These are phyloP conservation scores for Gymnopithys bicolor DNA, from an alignment of 2,797 vertebrate genomes.

Conservation along the genomic window DNA sequence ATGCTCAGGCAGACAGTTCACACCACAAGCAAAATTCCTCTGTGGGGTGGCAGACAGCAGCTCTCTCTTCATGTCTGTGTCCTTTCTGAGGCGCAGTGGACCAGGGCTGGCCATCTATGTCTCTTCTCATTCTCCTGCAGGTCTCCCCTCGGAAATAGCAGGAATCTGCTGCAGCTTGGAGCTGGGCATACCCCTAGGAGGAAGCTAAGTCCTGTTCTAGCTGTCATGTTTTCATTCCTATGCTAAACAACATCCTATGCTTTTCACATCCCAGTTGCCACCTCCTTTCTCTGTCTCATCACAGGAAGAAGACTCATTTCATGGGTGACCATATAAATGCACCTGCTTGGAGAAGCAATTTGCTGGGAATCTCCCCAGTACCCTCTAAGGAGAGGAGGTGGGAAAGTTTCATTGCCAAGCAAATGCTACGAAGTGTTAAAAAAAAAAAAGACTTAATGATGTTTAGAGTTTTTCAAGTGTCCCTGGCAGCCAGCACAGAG, in stretches of 20 bases:
- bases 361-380: background rate
- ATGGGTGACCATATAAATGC: rapidly evolving
- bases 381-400: background rate
- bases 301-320: background rate
- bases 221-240: background rate
- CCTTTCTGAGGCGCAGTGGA: background rate
- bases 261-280: background rate
- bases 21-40: background rate
- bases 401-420: background rate
- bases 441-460: background rate
- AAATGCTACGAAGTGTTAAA: background rate
- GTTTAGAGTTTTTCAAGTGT: background rate
- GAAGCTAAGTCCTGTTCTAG: background rate
- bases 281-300: background rate
- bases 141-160: background rate
- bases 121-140: background rate
- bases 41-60: background rate
- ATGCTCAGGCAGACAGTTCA: background rate
- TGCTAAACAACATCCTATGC: background rate
- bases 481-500: background rate
- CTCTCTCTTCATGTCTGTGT: background rate
- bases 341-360: background rate
- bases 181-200: background rate
- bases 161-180: background rate
- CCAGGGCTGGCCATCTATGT: background rate